Evolutionary conservation across 2,113 vertebrate species (phyloP).

Genomic region (Genyomyrus donnyi): DNA sequence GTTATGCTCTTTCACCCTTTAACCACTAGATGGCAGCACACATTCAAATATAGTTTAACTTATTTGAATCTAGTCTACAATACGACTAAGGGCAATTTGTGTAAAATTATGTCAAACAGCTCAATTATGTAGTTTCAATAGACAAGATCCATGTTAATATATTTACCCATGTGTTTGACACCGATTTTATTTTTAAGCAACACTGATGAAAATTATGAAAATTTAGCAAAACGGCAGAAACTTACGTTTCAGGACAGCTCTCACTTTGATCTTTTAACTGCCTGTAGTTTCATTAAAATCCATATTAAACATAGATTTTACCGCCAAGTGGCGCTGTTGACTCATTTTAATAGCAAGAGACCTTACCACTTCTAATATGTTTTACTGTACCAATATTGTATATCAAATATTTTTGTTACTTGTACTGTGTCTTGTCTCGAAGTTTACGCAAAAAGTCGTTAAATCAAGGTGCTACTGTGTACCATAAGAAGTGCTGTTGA

Average conservation of each 20-base stretch:
- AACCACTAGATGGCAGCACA: not conserved
- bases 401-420: not conserved
- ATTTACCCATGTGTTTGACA: not conserved
- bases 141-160: not conserved
- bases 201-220: not conserved
- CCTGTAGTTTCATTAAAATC: not conserved
- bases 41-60: not conserved
- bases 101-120: not conserved
- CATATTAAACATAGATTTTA: not conserved
- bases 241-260: not conserved
- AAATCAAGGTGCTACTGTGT: not conserved
- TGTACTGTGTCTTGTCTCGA: not conserved
- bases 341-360: not conserved
- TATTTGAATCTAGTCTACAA: not conserved
- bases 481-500: not conserved
- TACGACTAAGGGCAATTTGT: not conserved
- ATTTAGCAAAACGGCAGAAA: not conserved
- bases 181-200: not conserved
- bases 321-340: not conserved
- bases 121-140: not conserved
- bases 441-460: not conserved
- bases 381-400: not conserved
- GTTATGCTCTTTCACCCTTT: not conserved
- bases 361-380: not conserved
- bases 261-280: not conserved